Base-by-base conservation (phyloP, 2,888 invertebrate genomes). In the Machimus rusticus region DNA sequence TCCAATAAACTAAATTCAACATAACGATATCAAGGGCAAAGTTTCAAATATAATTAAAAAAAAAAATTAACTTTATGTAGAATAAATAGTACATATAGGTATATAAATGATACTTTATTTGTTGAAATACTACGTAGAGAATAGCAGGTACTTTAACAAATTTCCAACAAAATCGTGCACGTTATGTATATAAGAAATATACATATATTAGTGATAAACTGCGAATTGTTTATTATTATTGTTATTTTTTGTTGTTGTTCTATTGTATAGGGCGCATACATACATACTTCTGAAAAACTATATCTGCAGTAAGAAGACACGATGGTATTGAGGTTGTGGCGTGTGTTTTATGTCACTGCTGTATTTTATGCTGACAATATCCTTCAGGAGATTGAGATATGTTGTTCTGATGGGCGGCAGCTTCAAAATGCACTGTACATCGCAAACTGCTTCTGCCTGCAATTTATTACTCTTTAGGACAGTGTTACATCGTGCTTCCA, bases 311-410 rank as follows among this genome's bases (percentile, higher is more conserved):
- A n/a, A 51, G 51, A 84, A 57, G 39, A 57, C 19, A 82, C 82
- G 57, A 82, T 82, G 39, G 82, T 82, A 66, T 82, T 82, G 82
- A 37, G 37, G 37, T 28, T 82, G 66, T 34, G 46, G 77, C 86
- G 76, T 86, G 77, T 86, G 77, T 77, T 86, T 86, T 86, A 77
- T 86, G 86, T 86, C 51, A 34, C 77, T 77, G 19, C 86, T 86
- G 51, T 76, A 86, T 74, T 86, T 86, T 86, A 86, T 86, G 86
- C 76, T 86, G 86, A 86, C 86, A 86, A 77, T 86, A 86, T 86
- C 86, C 86, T 76, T 86, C 77, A 77, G 57, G 51, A 46, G 86
- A 82, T 57, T 55, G 39, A 82, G 66, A 86, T 86, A 77, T 34
- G 77, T 57, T 51, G 86, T 46, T 43, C 74, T 74, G 86, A 77